Conservation (phyloP, 1,140 invertebrate species). For the Drosophila mayri region DNA sequence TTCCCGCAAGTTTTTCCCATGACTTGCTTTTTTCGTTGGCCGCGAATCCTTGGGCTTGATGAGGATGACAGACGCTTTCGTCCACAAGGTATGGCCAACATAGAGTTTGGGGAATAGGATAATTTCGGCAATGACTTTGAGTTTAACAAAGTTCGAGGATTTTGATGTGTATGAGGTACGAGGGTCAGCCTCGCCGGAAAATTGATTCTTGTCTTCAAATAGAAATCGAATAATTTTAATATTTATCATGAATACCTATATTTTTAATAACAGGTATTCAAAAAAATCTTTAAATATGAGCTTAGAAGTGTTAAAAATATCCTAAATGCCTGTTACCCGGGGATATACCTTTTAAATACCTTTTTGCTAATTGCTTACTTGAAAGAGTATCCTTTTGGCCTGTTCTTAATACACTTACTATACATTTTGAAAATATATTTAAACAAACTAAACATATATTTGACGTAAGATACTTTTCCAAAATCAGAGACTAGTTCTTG, state of each 20-base stretch:
- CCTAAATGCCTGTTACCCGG: too few species aligned
- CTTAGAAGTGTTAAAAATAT: too few species aligned
- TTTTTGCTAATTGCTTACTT: too few species aligned
- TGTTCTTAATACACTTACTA: too few species aligned
- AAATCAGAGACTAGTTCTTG: too few species aligned
- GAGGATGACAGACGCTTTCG: slow-evolving; percentile 4
- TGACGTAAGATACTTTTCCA: background rate
- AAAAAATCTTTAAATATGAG: too few species aligned
- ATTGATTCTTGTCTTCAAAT: background rate
- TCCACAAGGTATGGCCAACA: background rate
- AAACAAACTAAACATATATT: too few species aligned
- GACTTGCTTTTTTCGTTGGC: slow-evolving; percentile 2
- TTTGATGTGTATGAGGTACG: background rate
- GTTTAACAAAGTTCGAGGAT: background rate
- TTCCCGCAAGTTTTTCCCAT: background rate
- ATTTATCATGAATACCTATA: too few species aligned
- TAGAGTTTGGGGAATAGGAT: background rate
- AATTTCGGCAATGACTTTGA: slow-evolving; percentile 1
- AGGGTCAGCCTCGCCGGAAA: background rate
- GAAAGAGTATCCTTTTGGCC: too few species aligned
- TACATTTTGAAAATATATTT: too few species aligned
- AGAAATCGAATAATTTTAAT: background rate
- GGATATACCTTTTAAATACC: too few species aligned
- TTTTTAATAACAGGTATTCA: too few species aligned
- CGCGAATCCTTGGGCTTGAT: background rate